Percentiles rank a stretch among this genome's conserved stretches.
These are phyloP conservation scores for Fragum whitleyi DNA, from an alignment of 2,888 invertebrate species.

Conservation along the genomic window DNA sequence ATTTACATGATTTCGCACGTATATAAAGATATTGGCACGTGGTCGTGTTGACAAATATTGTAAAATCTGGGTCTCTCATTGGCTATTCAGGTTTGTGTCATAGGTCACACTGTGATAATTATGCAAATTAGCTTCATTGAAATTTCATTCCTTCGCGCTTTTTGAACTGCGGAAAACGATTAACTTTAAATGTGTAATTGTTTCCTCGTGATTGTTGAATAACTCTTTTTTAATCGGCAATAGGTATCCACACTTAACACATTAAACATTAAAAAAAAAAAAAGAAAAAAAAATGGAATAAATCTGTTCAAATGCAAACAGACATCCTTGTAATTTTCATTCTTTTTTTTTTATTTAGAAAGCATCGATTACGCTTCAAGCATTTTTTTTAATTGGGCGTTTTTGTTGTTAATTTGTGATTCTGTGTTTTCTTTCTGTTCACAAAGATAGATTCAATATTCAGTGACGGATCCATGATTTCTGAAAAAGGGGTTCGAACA, in stretches of 20 bases:
- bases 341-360: no score
- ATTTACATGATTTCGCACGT: not conserved
- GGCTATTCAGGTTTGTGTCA: not conserved
- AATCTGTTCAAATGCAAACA: not conserved
- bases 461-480: no score
- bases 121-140: constrained; percentile 5
- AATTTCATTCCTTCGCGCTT: not conserved
- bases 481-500: no score
- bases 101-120: not conserved
- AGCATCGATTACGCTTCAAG: no score
- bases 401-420: no score
- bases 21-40: constrained; percentile 18
- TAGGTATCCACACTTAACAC: not conserved
- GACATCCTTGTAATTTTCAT: no score
- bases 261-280: not conserved
- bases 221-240: not conserved
- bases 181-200: constrained; percentile 21
- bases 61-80: not conserved
- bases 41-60: constrained; percentile 14
- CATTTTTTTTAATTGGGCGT: no score
- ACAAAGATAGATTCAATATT: no score
- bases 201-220: constrained; percentile 7
- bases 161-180: not conserved
- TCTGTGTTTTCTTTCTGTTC: no score
- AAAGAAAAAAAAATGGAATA: not conserved